Conservation (phyloP, 2,888 invertebrate genomes). For the Andrena chrysosceles region DNA sequence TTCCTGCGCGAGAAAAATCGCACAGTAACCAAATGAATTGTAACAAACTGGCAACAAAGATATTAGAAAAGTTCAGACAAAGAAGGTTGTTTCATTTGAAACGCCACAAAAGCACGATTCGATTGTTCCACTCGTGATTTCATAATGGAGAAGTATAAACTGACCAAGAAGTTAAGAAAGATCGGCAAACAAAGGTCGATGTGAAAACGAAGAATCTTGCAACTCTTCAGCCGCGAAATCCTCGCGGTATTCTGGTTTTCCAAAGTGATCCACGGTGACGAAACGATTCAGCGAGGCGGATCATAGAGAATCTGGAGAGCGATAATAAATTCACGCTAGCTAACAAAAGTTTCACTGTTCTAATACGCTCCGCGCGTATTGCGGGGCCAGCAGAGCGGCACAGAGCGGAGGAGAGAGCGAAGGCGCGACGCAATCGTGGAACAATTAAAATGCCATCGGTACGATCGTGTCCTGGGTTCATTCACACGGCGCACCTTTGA, state of each 20-base stretch:
- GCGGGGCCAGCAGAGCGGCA: background rate
- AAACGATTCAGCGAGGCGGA: background rate
- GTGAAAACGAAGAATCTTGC: no score
- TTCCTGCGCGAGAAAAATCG: no score
- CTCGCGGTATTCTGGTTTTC: background rate
- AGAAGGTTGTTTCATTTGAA: no score
- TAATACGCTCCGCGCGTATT: background rate
- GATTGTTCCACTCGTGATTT: no score
- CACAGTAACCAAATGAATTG: no score
- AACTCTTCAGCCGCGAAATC: background rate
- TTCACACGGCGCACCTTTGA: constrained; percentile 36
- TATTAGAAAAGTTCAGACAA: no score
- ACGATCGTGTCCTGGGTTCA: constrained; percentile 40
- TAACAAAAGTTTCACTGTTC: constrained; percentile 33
- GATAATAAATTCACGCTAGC: constrained; percentile 20
- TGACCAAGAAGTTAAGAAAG: background rate
- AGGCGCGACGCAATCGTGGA: constrained; percentile 32
- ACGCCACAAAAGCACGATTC: no score
- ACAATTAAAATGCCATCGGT: constrained; percentile 62
- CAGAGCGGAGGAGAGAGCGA: constrained; percentile 33
- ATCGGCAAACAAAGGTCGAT: background rate
- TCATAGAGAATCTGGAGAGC: background rate
- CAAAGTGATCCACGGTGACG: background rate
- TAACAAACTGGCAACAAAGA: no score
- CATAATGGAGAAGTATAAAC: no score